Conservation (phyloP, 2,113 vertebrate species). For the Apus apus region DNA sequence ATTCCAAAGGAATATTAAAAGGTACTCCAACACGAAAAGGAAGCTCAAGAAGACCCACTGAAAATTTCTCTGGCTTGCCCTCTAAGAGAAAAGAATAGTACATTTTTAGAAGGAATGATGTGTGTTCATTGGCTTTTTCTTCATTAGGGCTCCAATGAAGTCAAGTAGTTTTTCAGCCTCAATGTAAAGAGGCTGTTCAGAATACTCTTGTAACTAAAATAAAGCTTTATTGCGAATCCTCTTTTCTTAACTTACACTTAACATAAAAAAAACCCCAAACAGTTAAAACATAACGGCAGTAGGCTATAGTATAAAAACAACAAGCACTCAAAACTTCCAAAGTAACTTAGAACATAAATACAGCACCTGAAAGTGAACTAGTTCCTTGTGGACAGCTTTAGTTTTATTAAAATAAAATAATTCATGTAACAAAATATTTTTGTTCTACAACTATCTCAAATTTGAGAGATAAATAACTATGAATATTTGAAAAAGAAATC, state of each 20-base stretch:
- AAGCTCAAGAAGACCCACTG: slow-evolving; percentile 66
- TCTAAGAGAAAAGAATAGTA: slow-evolving; percentile 73
- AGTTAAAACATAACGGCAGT: background rate
- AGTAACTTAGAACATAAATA: background rate
- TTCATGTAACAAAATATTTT: background rate
- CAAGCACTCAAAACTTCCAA: background rate
- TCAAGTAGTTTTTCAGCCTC: background rate
- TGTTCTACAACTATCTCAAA: background rate
- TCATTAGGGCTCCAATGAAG: background rate
- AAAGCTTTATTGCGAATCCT: background rate
- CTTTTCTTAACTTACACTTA: background rate
- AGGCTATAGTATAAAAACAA: background rate
- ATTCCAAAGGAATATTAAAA: slow-evolving; percentile 84
- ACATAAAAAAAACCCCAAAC: background rate
- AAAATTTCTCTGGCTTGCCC: slow-evolving; percentile 84
- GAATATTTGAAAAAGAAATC: background rate
- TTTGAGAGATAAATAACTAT: background rate
- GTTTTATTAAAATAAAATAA: background rate
- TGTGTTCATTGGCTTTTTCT: background rate
- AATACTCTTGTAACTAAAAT: background rate
- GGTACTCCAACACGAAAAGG: slow-evolving; percentile 82
- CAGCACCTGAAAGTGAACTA: background rate
- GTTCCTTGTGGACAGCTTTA: background rate
- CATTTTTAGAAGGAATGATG: background rate
- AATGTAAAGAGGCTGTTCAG: background rate